Base-by-base conservation (phyloP, 2,797 vertebrate species). In the Pseudochaenichthys georgianus region DNA sequence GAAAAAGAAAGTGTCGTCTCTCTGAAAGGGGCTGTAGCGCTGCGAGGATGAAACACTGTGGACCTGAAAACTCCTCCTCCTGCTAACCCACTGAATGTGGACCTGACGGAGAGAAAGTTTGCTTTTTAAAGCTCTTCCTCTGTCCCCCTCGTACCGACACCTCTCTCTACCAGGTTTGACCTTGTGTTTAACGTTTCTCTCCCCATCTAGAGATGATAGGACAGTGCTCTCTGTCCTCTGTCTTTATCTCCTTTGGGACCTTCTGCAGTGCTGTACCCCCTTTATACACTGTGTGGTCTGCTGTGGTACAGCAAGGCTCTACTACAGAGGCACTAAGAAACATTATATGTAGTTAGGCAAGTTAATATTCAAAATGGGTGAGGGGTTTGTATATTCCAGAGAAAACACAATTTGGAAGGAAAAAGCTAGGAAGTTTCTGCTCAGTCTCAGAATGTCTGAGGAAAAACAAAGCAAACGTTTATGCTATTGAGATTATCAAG, bases 1-100 rank as follows among this genome's bases (percentile, higher is more conserved):
- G 78, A 99, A 99, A 93, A 99, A 98, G 96, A 99, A 98, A 84
- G 97, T 99, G 2, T 99, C 98, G 11, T 95, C 97, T 95, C 97
- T 73, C 94, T 96, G 66, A 99, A 97, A 83, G 94, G 94, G 96
- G 48, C 95, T 96, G 90, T 99, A 93, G 88, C 73, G 45, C 65
- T 4, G 69, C 72, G 67, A 52, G 57, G 51, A 43, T 28, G 4
- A 8, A 72, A 10, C 53, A 1, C n/a, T n/a, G 3, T 61, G 76
- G 88, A 85, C 73, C 64, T 48, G 73, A 62, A 62, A 17, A 3
- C 34, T 68, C 17, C 38, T 53, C 28, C 4, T 28, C 4, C 48
- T 42, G 50, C 23, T 3, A 28, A 28, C n/a, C n/a, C n/a, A 28
- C 23, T 28, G 59, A 74, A 43, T 70, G 11, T 60, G 76, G 86